Evolutionary conservation across 2,888 invertebrate species (phyloP), one percentile per base, ranked within the genome.

Genomic region (Metopia argyrocephala): DNA sequence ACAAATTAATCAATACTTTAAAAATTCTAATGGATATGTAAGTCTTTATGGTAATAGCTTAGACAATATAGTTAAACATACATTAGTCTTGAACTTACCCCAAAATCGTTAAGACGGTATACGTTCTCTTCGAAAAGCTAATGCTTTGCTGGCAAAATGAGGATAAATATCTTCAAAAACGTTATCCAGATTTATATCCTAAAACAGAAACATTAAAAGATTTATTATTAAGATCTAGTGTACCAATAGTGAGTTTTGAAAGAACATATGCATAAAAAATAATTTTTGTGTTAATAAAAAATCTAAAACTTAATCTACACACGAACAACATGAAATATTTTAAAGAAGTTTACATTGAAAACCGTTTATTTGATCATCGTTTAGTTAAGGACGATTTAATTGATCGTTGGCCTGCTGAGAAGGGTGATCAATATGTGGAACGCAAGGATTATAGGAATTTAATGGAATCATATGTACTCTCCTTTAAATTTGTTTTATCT

Each of bases 401-500:
- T 83, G 88, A 89, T 74, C 89, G 88, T 78, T 89, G 88, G 87
- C 87, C 88, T 45, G 84, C 86, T 5, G 87, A 88, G 59, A 87
- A 87, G 78, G 86, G 86, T 74, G 85, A 88, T 76, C 86, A 88
- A 71, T 88, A 88, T 84, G 85, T 85, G 76, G 89, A 89, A 62
- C 87, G 88, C 46, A 87, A 88, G 85, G 91, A 91, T 84, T 88
- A 88, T 86, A 87, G 91, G 78, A 90, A 91, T 85, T 88, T 91
- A 83, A 87, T 89, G 86, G 90, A 91, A 84, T 90, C 90, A 85
- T 89, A 91, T 88, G 90, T 90, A 89, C 85, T 82, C 57, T 69
- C 54, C 21, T 23, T 48, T 54, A 73, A 5, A 52, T 69, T 65
- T 18, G 15, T 74, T 74, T 52, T 28, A 46, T 27, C 57, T 64